phyloP scores from a whole-genome alignment of 2,888 invertebrate genomes.

The Ferrisia virgata region DNA sequence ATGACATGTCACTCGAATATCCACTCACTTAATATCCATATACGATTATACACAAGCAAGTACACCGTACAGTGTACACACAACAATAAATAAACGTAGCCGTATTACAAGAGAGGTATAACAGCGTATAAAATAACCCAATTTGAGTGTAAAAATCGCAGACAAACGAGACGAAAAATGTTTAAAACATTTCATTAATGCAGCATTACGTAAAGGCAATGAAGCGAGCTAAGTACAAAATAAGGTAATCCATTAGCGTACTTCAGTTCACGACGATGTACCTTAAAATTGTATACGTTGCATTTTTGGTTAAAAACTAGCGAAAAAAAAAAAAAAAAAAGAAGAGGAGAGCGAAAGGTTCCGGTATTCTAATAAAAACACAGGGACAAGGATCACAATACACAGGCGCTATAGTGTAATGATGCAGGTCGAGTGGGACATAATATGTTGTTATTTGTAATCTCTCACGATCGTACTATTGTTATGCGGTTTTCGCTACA shows the following conservation, averaged over 20 bases:
- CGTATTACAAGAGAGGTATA: not conserved
- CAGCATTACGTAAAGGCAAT: conserved; percentile 37
- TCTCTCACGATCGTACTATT: conserved; percentile 45
- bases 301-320: not conserved
- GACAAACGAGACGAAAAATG: not conserved
- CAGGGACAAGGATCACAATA: conserved; percentile 31
- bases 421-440: conserved; percentile 45
- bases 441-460: conserved; percentile 46
- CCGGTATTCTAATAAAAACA: conserved; percentile 14
- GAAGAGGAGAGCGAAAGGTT: not conserved
- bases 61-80: not conserved
- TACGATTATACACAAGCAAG: not conserved
- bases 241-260: conserved; percentile 44
- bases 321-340: not conserved
- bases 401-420: conserved; percentile 44
- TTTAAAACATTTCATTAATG: not conserved
- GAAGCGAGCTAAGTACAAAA: conserved; percentile 39
- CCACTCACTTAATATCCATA: not conserved
- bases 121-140: conserved; percentile 1
- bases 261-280: not conserved
- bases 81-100: not conserved
- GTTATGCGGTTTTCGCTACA: conserved; percentile 42
- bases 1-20: not conserved
- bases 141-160: conserved; percentile 11
- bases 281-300: not conserved